These are phyloP conservation scores for Cinclus mexicanus DNA, from an alignment of 2,113 vertebrate species.

Conservation along the genomic window DNA sequence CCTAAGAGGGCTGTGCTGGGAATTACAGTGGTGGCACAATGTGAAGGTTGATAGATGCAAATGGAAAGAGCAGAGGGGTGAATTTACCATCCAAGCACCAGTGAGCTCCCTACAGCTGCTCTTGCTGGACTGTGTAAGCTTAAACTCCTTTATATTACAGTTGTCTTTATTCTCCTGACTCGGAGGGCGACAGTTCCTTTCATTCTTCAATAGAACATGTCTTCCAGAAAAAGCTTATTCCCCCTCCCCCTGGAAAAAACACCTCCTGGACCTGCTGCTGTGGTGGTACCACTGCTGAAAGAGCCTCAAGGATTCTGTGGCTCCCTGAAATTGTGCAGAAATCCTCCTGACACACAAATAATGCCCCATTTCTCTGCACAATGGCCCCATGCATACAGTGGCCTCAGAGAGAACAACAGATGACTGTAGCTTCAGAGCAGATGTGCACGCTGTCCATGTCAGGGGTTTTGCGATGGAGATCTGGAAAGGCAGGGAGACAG, in stretches of 20 bases:
- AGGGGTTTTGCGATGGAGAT: background rate
- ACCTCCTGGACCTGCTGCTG: background rate
- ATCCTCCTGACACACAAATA: background rate
- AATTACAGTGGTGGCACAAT: background rate
- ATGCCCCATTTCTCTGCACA: background rate
- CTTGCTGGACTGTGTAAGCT: background rate
- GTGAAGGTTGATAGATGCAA: background rate
- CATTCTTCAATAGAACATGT: background rate
- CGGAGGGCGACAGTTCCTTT: background rate
- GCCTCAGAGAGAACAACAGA: constrained; percentile 12
- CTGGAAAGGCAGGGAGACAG: background rate
- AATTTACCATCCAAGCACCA: background rate
- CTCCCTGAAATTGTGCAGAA: background rate
- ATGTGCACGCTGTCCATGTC: background rate
- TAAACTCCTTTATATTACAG: background rate
- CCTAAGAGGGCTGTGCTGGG: background rate
- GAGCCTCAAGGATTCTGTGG: background rate
- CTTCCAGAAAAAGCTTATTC: background rate
- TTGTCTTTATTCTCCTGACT: background rate
- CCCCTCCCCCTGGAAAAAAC: background rate
- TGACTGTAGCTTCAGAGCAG: background rate
- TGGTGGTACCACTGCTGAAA: background rate
- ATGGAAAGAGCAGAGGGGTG: background rate
- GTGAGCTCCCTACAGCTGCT: background rate
- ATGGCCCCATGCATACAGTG: background rate